phyloP scores from a whole-genome alignment of 2,797 vertebrate species.

The Squalus acanthias region DNA sequence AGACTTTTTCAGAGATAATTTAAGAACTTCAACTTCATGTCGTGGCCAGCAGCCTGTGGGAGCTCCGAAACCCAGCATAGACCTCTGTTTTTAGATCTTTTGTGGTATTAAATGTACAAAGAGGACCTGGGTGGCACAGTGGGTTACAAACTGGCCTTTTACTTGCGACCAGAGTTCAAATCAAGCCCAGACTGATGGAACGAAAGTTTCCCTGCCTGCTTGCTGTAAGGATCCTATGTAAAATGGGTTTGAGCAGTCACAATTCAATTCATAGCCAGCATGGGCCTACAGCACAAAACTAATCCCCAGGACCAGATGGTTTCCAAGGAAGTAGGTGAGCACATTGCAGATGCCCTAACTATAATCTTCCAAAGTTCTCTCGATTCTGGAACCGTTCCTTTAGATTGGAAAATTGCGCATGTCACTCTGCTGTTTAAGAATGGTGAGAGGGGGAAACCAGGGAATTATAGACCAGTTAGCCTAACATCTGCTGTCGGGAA shows the following conservation, averaged over 20 bases:
- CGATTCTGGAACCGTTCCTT: too few relatives aligned
- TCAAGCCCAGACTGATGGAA: not conserved
- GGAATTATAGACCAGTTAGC: too few relatives aligned
- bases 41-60: not conserved
- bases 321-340: too few relatives aligned
- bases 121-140: not conserved
- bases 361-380: too few relatives aligned
- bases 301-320: too few relatives aligned
- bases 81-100: too few relatives aligned
- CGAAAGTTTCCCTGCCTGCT: not conserved
- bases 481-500: too few relatives aligned
- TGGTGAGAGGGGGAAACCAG: too few relatives aligned
- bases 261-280: not conserved
- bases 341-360: too few relatives aligned
- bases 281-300: not conserved
- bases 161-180: not conserved
- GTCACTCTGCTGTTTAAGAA: too few relatives aligned
- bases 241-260: not conserved
- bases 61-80: not conserved
- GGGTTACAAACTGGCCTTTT: not conserved
- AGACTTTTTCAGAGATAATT: not conserved
- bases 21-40: not conserved
- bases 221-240: not conserved
- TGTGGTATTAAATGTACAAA: not conserved
- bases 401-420: too few relatives aligned